A percentile compares a stretch with the other conserved stretches of the same genome.
These are phyloP conservation scores for Andrena dorsata DNA, from an alignment of 2,888 invertebrate genomes.

Conservation along the genomic window DNA sequence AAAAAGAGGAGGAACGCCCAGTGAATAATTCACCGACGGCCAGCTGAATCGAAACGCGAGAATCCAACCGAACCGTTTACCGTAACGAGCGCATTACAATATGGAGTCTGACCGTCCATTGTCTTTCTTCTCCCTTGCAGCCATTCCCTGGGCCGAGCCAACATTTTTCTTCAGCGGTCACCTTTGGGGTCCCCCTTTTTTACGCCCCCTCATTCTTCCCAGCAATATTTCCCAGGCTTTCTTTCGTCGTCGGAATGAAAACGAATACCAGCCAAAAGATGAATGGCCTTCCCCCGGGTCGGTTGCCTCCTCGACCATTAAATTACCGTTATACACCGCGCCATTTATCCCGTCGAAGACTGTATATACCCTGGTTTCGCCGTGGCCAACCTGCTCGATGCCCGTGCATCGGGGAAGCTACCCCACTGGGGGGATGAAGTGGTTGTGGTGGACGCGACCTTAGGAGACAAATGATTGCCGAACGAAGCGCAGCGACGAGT, in stretches of 20 bases:
- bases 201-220: conserved; percentile 15
- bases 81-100: conserved; percentile 31
- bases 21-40: conserved; percentile 23
- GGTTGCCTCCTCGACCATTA: conserved; percentile 76
- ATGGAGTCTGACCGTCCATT: neutral
- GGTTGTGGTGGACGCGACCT: neutral
- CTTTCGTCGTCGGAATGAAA: conserved; percentile 50
- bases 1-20: neutral
- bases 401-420: neutral
- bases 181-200: conserved; percentile 20
- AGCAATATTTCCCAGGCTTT: conserved; percentile 46
- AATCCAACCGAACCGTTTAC: conserved; percentile 1
- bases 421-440: neutral
- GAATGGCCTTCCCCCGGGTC: conserved; percentile 70
- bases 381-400: neutral
- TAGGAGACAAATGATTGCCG: neutral
- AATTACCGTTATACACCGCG: conserved; percentile 69
- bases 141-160: neutral
- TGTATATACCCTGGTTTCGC: conserved; percentile 19
- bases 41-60: conserved; percentile 1
- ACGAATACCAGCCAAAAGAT: conserved; percentile 68
- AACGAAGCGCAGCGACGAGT: neutral
- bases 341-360: conserved; percentile 56
- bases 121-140: neutral
- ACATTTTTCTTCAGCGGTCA: conserved; percentile 43